Conservation (phyloP, 2,888 invertebrate species). For the Drosophila melanosoma region DNA sequence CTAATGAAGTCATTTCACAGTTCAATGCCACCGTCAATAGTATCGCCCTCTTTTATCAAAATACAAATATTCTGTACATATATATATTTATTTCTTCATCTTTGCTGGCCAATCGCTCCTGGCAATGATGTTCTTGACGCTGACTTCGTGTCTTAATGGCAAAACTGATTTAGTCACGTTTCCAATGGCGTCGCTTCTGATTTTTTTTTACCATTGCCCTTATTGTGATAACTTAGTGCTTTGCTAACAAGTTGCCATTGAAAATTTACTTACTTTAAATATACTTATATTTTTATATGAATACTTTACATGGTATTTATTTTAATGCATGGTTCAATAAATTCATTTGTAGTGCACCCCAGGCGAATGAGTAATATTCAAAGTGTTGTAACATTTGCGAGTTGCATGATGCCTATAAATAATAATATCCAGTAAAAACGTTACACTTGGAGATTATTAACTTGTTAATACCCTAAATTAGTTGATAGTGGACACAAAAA, state of each 20-base stretch:
- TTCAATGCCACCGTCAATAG: constrained; percentile 61
- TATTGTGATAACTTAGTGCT: constrained; percentile 63
- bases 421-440: constrained; percentile 5
- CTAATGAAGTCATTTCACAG: constrained; percentile 82
- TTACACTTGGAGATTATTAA: background rate
- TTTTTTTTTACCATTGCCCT: constrained; percentile 28
- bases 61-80: constrained; percentile 7
- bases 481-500: background rate
- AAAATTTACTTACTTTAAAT: constrained; percentile 50
- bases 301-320: constrained; percentile 24
- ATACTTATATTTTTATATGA: background rate
- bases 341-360: constrained; percentile 22
- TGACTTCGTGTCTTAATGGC: constrained; percentile 76
- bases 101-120: constrained; percentile 58
- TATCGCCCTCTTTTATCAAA: constrained; percentile 9
- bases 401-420: constrained; percentile 44
- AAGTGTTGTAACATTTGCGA: constrained; percentile 3
- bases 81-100: constrained; percentile 68
- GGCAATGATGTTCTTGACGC: constrained; percentile 16
- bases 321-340: constrained; percentile 41
- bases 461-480: background rate
- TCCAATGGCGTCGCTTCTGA: constrained; percentile 53
- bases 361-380: constrained; percentile 52
- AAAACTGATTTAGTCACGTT: constrained; percentile 79
- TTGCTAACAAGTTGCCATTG: constrained; percentile 52